phyloP scores from a whole-genome alignment of 2,888 invertebrate species.

The Psococerastis gibbosa region DNA sequence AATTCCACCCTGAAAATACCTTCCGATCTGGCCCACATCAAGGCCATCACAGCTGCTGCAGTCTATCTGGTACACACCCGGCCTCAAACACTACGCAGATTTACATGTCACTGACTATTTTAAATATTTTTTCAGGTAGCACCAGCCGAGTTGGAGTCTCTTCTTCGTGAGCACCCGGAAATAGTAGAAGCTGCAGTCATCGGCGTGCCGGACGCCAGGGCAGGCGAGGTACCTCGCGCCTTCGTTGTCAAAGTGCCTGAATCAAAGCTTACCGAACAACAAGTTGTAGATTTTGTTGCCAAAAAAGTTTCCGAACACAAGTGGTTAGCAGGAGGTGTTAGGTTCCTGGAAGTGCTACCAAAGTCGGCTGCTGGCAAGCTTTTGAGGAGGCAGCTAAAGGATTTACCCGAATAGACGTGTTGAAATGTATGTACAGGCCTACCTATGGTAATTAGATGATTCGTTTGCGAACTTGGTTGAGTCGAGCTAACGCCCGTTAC shows the following conservation, averaged over 20 bases:
- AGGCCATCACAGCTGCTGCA: too few species aligned
- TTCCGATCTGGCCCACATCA: too few species aligned
- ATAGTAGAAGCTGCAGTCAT: conserved; percentile 60
- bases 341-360: conserved; percentile 47
- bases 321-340: conserved; percentile 48
- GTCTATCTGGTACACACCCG: too few species aligned
- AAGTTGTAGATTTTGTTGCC: conserved; percentile 35
- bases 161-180: conserved; percentile 43
- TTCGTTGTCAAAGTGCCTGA: conserved; percentile 44
- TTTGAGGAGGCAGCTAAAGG: conserved; percentile 44
- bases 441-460: too few species aligned
- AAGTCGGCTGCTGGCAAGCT: conserved; percentile 62
- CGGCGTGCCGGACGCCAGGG: conserved; percentile 46
- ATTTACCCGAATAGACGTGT: too few species aligned
- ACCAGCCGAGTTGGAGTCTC: conserved; percentile 64
- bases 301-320: conserved; percentile 53
- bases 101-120: neutral
- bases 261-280: conserved; percentile 33
- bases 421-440: too few species aligned
- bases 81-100: too few species aligned
- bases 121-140: conserved; percentile 40
- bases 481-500: too few species aligned
- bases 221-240: conserved; percentile 57
- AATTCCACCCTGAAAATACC: too few species aligned
- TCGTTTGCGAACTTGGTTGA: too few species aligned